Conservation (phyloP, 1,140 invertebrate genomes). For the Antheraea mylitta region DNA sequence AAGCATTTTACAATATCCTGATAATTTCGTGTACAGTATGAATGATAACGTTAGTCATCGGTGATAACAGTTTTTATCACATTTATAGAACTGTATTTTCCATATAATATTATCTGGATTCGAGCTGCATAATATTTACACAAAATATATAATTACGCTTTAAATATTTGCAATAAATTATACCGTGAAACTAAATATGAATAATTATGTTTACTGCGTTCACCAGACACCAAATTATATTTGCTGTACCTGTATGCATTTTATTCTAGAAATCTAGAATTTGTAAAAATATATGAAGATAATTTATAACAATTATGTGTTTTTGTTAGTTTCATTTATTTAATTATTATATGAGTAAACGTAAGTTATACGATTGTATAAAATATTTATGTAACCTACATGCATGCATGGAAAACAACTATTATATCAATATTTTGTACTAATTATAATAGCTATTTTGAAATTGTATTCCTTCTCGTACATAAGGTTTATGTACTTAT, state of each 20-base stretch:
- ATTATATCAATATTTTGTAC: conserved; percentile 21
- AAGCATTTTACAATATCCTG: conserved; percentile 61
- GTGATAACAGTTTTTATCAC: neutral
- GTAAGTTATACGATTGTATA: neutral
- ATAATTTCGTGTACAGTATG: conserved; percentile 44
- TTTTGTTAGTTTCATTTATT: neutral
- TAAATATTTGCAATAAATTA: neutral
- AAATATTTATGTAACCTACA: neutral
- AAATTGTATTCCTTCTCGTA: conserved; percentile 42
- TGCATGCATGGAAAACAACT: neutral
- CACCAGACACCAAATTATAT: neutral
- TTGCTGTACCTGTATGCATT: neutral
- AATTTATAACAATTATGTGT: neutral
- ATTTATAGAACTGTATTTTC: neutral
- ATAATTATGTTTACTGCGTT: neutral
- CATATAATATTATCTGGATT: neutral
- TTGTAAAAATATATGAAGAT: neutral
- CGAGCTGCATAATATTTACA: neutral
- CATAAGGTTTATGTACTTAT: conserved; percentile 30
- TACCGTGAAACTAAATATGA: neutral
- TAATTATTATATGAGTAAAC: neutral
- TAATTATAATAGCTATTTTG: conserved; percentile 49
- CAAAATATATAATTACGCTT: neutral
- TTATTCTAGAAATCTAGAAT: neutral
- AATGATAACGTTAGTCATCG: neutral